Evolutionary conservation across 2,113 vertebrate species (phyloP), one percentile per base, ranked within the genome.

Genomic region (Pimephales promelas): DNA sequence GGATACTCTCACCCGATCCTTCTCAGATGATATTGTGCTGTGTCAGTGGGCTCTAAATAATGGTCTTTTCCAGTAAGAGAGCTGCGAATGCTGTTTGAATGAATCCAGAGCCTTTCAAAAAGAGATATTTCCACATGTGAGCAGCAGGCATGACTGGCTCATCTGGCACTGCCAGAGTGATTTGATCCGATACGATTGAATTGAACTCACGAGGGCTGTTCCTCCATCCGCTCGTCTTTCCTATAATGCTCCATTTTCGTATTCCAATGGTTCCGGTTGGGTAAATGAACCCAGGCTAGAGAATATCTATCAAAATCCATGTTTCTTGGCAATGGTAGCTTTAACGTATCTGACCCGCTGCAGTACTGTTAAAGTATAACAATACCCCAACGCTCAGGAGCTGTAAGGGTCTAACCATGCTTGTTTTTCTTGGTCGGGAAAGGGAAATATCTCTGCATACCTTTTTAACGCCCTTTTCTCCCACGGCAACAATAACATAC

Each of bases 371-470:
- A 82, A 74, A 84, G 73, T 81, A 83, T 31, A 57, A 79, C 40
- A 79, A 79, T 31, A 43, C 36, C 75, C 54, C 20, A 78, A 61
- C 72, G 73, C 77, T 82, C 62, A 86, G 76, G 85, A 82, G 81
- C 22, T 81, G 79, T 5, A 20, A 57, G 89, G 89, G 85, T 87
- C 71, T 82, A 22, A 66, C 82, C 86, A 72, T 72, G 83, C 85
- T 87, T 91, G 89, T 88, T 92, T 85, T 90, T 90, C 89, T 91
- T 91, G 90, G 90, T 91, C 62, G 10, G 79, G 68, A 83, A 85
- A 89, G 87, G 91, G 68, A 87, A 88, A 88, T 83, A 68, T 71
- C 72, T 89, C n/a, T 57, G 80, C 83, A 72, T 86, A 91, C 87
- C 88, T 90, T 90, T 90, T 90, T 87, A 86, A 72, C 85, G 3